Conservation (phyloP, 2,113 vertebrate genomes). For the Steatornis caripensis region DNA sequence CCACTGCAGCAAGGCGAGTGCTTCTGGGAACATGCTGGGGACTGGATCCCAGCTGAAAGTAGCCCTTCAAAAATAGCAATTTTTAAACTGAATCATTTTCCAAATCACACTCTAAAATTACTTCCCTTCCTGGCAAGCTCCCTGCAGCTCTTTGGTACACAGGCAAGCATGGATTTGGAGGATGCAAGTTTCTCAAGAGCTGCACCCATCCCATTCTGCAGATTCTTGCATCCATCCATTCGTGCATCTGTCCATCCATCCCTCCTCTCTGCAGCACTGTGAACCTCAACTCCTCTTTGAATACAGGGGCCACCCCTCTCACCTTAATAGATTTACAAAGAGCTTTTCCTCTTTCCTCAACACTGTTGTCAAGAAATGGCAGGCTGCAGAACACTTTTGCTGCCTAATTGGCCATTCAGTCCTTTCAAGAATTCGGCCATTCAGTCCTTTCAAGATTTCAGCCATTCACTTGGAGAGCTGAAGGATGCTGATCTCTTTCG, state of each 20-base stretch:
- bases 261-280: neutral
- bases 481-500: neutral
- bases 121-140: conserved; percentile 52
- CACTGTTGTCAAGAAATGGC: neutral
- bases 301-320: neutral
- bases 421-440: neutral
- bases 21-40: conserved; percentile 20
- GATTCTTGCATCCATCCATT: neutral
- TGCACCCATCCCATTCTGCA: neutral
- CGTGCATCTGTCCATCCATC: accelerated
- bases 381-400: neutral
- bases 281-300: neutral
- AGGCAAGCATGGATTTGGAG: neutral
- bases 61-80: conserved; percentile 61
- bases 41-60: conserved; percentile 56
- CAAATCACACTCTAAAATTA: conserved; percentile 62
- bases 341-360: neutral
- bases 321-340: neutral
- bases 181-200: neutral
- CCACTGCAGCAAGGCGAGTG: neutral
- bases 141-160: neutral
- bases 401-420: neutral
- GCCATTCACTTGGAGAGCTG: neutral
- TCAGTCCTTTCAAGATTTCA: neutral
- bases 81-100: conserved; percentile 55